Conservation (phyloP, 2,797 vertebrate genomes). For the Myioborus melanocephalus region DNA sequence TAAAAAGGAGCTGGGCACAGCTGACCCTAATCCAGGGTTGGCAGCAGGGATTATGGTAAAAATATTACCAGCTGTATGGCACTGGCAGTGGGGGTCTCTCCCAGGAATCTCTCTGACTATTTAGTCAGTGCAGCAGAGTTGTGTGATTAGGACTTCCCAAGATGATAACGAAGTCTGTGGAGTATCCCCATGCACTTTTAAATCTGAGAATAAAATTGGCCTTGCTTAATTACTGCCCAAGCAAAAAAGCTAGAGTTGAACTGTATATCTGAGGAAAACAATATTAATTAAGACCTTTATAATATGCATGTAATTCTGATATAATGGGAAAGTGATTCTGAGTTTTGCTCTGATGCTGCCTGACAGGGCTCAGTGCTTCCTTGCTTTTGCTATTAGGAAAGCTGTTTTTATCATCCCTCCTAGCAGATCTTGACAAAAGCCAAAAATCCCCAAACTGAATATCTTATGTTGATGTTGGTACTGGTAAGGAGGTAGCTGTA, state of each 20-base stretch:
- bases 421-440: background rate
- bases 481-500: background rate
- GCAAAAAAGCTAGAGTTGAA: background rate
- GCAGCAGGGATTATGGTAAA: background rate
- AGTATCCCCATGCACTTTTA: background rate
- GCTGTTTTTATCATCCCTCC: background rate
- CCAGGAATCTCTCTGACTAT: background rate
- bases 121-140: background rate
- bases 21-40: background rate
- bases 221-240: background rate
- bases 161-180: background rate
- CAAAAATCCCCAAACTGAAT: background rate
- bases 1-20: background rate
- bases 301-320: background rate
- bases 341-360: background rate
- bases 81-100: background rate
- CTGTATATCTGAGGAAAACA: background rate
- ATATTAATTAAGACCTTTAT: background rate
- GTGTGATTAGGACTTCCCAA: background rate
- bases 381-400: background rate
- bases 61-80: background rate
- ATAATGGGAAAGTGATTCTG: background rate
- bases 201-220: background rate
- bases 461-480: background rate
- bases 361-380: background rate